These are phyloP conservation scores for Mimumesa dahlbomi DNA, from an alignment of 2,888 invertebrate genomes.

Conservation along the genomic window DNA sequence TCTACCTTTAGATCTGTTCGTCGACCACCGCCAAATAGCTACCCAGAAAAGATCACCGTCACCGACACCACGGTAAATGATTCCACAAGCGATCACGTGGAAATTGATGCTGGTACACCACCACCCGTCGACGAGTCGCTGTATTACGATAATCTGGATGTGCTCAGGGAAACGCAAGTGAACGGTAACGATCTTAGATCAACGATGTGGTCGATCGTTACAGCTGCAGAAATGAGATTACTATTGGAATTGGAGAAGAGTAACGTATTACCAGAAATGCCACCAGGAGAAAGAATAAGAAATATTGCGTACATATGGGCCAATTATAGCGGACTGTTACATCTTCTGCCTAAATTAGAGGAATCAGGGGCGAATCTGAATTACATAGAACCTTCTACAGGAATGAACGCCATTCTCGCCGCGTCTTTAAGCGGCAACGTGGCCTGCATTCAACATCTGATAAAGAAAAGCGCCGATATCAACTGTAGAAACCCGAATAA, in stretches of 20 bases:
- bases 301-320: constrained; percentile 91
- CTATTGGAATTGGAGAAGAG: constrained; percentile 73
- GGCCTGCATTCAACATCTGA: constrained; percentile 86
- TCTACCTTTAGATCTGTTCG: constrained; percentile 71
- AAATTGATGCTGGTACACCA: constrained; percentile 76
- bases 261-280: constrained; percentile 34
- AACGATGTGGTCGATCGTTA: constrained; percentile 73
- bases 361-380: constrained; percentile 86
- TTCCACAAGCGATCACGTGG: constrained; percentile 55
- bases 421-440: constrained; percentile 89
- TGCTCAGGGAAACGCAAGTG: constrained; percentile 61
- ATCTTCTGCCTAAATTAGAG: constrained; percentile 85
- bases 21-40: constrained; percentile 36
- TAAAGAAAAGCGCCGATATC: constrained; percentile 86
- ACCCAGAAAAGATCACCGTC: constrained; percentile 56
- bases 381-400: constrained; percentile 87
- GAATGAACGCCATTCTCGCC: constrained; percentile 88
- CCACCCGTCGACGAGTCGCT: constrained; percentile 77
- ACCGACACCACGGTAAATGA: constrained; percentile 30
- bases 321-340: constrained; percentile 87
- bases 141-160: constrained; percentile 76
- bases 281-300: constrained; percentile 57
- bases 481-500: constrained; percentile 80
- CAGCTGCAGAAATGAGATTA: constrained; percentile 71
- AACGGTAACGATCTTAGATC: constrained; percentile 70